Evolutionary conservation across 2,888 invertebrate genomes (phyloP).

Genomic region (Phymatocera aterrima): DNA sequence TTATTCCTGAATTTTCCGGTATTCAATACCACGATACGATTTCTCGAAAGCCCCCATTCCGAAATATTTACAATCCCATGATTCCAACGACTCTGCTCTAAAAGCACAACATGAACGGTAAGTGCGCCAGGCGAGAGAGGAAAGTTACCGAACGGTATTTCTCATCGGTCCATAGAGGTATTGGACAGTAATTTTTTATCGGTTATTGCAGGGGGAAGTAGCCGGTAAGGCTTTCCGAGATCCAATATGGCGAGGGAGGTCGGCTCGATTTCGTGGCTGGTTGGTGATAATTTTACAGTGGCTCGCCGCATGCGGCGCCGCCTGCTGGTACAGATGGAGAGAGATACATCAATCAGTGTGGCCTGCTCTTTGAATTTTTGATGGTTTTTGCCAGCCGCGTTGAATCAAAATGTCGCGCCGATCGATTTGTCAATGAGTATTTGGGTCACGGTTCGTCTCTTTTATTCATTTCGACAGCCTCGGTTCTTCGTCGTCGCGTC

Average conservation of each 20-base stretch:
- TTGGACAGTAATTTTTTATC: constrained; percentile 35
- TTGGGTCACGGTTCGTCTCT: neutral
- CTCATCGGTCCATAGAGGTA: constrained; percentile 9
- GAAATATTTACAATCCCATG: neutral
- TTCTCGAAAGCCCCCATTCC: neutral
- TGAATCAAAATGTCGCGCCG: neutral
- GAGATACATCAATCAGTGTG: neutral
- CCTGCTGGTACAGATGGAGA: constrained; percentile 7
- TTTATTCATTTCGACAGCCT: neutral
- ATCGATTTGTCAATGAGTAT: neutral
- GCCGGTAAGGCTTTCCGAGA: neutral
- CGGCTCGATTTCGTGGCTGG: constrained; percentile 15
- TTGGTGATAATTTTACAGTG: constrained; percentile 19
- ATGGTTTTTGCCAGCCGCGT: neutral
- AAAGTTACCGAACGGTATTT: constrained; percentile 28
- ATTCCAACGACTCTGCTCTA: neutral
- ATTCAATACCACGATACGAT: neutral
- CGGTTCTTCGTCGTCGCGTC: too few species aligned
- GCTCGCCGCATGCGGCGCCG: constrained; percentile 29
- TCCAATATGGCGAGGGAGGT: constrained; percentile 18
- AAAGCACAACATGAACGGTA: constrained; percentile 18
- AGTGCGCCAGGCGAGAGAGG: neutral
- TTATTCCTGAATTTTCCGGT: neutral
- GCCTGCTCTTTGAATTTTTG: neutral
- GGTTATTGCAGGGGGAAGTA: constrained; percentile 4